phyloP scores from a whole-genome alignment of 2,113 vertebrate genomes.

The Romanogobio albipinnatus region DNA sequence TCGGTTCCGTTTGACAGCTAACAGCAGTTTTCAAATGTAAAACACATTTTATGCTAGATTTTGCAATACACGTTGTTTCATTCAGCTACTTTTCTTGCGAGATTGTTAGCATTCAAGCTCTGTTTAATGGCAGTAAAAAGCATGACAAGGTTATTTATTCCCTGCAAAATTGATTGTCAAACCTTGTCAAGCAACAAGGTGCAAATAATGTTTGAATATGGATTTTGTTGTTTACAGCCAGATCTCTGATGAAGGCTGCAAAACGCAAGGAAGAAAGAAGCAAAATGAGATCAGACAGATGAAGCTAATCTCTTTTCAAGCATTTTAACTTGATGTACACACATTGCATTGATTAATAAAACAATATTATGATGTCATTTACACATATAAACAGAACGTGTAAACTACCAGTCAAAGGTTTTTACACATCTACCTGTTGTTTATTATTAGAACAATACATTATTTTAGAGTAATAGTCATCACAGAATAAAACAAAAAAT shows the following conservation, averaged over 20 bases:
- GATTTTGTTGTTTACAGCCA: background rate
- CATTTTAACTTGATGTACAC: background rate
- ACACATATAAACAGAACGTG: background rate
- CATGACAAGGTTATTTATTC: constrained; percentile 39
- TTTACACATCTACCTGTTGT: background rate
- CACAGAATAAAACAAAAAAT: no score
- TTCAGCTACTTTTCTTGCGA: background rate
- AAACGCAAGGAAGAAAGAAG: constrained; percentile 12
- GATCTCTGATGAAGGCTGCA: constrained; percentile 2
- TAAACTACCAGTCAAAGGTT: background rate
- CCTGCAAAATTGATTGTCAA: constrained; percentile 20
- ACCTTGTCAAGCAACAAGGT: constrained; percentile 31
- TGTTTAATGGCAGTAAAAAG: constrained; percentile 30
- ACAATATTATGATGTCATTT: background rate
- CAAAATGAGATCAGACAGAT: constrained; percentile 8
- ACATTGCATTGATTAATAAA: background rate
- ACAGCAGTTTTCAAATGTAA: constrained; percentile 62
- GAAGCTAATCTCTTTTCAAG: constrained; percentile 13
- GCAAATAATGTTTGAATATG: constrained; percentile 28
- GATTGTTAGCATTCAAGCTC: background rate
- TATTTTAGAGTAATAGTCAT: background rate
- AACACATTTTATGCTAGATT: constrained; percentile 54
- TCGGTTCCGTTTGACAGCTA: constrained; percentile 65
- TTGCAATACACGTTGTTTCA: constrained; percentile 7
- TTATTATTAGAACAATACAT: background rate